These are phyloP conservation scores for Enhydra lutris DNA, from an alignment of 2,113 vertebrate genomes.

Conservation along the genomic window DNA sequence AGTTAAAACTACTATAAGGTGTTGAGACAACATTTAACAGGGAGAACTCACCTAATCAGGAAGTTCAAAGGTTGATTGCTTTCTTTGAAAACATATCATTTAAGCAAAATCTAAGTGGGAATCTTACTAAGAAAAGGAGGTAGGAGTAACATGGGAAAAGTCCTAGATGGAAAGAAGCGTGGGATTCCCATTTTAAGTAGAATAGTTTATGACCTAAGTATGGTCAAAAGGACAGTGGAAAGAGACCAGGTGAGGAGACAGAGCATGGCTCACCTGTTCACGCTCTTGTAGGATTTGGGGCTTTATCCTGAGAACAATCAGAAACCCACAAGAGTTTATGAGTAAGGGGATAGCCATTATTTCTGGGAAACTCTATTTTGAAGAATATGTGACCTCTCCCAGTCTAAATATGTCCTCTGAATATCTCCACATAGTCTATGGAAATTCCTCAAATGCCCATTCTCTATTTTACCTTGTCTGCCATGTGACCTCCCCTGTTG, in stretches of 20 bases:
- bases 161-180: rapidly evolving
- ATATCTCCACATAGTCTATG: rapidly evolving
- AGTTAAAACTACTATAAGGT: background rate
- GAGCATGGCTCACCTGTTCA: rapidly evolving
- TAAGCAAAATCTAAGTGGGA: background rate
- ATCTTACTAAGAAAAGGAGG: background rate
- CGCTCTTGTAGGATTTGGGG: rapidly evolving
- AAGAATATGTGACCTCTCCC: rapidly evolving
- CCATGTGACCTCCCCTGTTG: rapidly evolving
- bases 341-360: too few species aligned
- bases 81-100: background rate
- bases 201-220: rapidly evolving
- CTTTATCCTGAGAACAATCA: background rate
- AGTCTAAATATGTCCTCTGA: too few species aligned
- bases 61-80: background rate
- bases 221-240: rapidly evolving
- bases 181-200: too few species aligned
- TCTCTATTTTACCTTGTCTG: rapidly evolving
- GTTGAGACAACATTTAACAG: background rate
- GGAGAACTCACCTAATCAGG: background rate
- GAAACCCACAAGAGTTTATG: background rate
- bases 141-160: too few species aligned
- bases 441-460: rapidly evolving
- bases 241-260: rapidly evolving
- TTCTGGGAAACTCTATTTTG: background rate